phyloP scores from a whole-genome alignment of 2,888 invertebrate genomes.

The Sinelater perroti region DNA sequence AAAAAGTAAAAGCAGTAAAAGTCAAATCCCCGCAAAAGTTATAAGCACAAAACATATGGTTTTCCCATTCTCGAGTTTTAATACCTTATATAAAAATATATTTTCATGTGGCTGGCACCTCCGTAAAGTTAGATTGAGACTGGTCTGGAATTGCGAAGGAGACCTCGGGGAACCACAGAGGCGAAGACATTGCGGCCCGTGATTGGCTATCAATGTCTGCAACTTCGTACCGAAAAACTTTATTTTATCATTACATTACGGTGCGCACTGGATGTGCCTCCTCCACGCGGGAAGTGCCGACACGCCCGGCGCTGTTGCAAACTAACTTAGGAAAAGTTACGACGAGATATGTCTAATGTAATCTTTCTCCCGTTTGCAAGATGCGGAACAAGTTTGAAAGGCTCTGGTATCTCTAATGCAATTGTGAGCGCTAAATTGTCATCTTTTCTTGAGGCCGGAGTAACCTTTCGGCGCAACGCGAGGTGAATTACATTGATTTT shows the following conservation, averaged over 20 bases:
- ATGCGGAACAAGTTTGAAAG: slow-evolving; percentile 42
- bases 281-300: slow-evolving; percentile 38
- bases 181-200: slow-evolving; percentile 32
- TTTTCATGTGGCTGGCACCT: slow-evolving; percentile 31
- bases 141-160: slow-evolving; percentile 27
- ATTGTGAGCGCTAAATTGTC: slow-evolving; percentile 36
- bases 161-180: slow-evolving; percentile 33
- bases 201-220: slow-evolving; percentile 42
- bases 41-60: slow-evolving; percentile 29
- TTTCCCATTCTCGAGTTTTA: slow-evolving; percentile 34
- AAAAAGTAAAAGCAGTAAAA: slow-evolving; percentile 34
- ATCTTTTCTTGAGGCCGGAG: slow-evolving; percentile 23
- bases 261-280: slow-evolving; percentile 31
- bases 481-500: slow-evolving; percentile 23
- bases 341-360: slow-evolving; percentile 42
- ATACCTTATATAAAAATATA: slow-evolving; percentile 37
- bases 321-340: slow-evolving; percentile 44
- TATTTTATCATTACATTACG: slow-evolving; percentile 46
- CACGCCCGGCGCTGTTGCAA: slow-evolving; percentile 40
- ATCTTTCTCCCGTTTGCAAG: slow-evolving; percentile 41
- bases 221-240: slow-evolving; percentile 40
- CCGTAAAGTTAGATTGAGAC: slow-evolving; percentile 36
- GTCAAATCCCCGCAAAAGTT: slow-evolving; percentile 31
- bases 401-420: slow-evolving; percentile 41
- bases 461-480: slow-evolving; percentile 27